These are phyloP conservation scores for Mimumesa dahlbomi DNA, from an alignment of 2,888 invertebrate genomes.

Conservation along the genomic window DNA sequence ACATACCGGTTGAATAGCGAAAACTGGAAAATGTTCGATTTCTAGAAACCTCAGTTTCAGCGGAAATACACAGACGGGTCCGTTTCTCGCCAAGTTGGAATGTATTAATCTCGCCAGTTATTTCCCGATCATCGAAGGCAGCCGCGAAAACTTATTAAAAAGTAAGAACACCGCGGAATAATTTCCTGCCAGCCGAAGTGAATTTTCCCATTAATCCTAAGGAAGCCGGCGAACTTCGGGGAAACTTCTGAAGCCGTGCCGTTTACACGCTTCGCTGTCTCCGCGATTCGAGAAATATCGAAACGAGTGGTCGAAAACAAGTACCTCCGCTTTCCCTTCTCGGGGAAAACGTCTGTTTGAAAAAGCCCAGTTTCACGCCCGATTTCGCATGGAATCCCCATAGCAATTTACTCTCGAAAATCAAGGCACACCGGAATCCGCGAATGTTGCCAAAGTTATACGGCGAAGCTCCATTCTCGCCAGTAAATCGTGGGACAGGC, in stretches of 20 bases:
- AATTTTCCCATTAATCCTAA: background rate
- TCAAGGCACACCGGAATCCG: no score
- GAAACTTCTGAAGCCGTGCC: background rate
- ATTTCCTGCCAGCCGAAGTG: background rate
- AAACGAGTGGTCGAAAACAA: background rate
- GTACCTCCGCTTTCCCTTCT: background rate
- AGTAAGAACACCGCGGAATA: background rate
- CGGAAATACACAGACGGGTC: no score
- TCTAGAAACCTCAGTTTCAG: no score
- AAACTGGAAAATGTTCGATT: no score
- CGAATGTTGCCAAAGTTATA: no score
- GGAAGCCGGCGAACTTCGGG: background rate
- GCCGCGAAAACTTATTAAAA: background rate
- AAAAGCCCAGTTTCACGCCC: slow-evolving; percentile 1
- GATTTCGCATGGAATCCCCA: background rate
- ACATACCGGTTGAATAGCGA: no score
- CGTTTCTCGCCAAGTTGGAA: no score
- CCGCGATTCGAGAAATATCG: background rate
- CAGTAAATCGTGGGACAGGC: background rate
- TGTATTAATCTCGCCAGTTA: background rate
- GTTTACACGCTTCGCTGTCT: background rate
- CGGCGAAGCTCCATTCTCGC: background rate
- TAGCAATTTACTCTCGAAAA: background rate
- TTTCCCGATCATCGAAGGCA: background rate
- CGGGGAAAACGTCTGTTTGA: background rate